Conservation (phyloP, 23 tunicate species). For the Clavelina lepadiformis region DNA sequence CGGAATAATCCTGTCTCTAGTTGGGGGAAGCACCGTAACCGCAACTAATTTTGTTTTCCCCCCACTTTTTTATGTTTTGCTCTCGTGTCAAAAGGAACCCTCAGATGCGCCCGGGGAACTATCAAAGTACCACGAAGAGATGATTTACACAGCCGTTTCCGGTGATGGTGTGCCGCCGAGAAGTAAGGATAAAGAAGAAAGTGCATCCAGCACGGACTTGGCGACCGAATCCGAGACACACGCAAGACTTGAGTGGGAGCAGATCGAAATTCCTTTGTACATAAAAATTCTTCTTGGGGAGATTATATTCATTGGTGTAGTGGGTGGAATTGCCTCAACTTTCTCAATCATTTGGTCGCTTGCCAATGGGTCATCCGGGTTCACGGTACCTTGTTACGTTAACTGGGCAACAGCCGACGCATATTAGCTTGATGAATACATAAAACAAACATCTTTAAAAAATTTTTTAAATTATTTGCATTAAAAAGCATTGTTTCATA, state of each 20-base stretch:
- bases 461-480: too few species aligned
- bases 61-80: constrained; percentile 81
- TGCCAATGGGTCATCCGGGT: constrained; percentile 67
- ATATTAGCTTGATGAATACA: too few species aligned
- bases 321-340: constrained; percentile 66
- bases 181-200: background rate
- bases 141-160: constrained; percentile 11
- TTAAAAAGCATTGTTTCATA: too few species aligned
- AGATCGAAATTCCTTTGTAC: constrained; percentile 39
- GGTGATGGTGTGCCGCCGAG: background rate
- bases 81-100: constrained; percentile 34
- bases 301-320: constrained; percentile 68
- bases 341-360: constrained; percentile 51
- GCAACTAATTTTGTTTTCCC: constrained; percentile 83
- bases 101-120: constrained; percentile 42
- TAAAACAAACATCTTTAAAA: too few species aligned
- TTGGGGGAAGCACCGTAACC: constrained; percentile 74
- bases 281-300: constrained; percentile 51
- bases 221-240: background rate
- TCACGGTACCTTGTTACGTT: constrained; percentile 82
- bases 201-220: background rate
- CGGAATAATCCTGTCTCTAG: constrained; percentile 67
- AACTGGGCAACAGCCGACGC: constrained; percentile 56
- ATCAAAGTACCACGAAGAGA: background rate
- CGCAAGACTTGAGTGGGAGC: constrained; percentile 13